Percentiles rank a stretch among this genome's conserved stretches.
Evolutionary conservation across 2,113 vertebrate species (phyloP).

Genomic region (Emydura subglobosa): DNA sequence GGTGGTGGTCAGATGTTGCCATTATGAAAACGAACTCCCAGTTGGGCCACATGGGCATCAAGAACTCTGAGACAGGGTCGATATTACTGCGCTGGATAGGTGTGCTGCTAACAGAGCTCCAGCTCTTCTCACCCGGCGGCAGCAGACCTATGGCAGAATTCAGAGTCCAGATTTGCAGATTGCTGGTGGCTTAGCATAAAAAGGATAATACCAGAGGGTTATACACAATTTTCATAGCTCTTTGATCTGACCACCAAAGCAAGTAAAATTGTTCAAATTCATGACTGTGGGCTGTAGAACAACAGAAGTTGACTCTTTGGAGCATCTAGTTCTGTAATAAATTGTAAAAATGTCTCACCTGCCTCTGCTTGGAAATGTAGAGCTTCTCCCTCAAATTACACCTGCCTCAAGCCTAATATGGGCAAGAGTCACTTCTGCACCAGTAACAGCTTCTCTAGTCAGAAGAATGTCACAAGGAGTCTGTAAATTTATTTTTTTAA

Average conservation of each 20-base stretch:
- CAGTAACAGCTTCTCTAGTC: background rate
- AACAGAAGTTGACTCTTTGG: background rate
- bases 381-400: background rate
- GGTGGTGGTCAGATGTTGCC: background rate
- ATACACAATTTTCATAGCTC: background rate
- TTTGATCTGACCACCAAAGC: background rate
- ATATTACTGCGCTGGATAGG: background rate
- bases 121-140: accelerated
- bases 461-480: background rate
- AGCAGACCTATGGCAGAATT: background rate
- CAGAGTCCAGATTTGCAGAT: background rate
- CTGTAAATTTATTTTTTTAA: accelerated
- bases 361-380: background rate
- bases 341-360: background rate
- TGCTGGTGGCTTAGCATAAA: background rate
- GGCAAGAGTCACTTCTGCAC: background rate
- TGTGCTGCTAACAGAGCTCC: background rate
- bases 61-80: background rate
- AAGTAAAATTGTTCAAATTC: background rate
- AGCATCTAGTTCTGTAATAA: background rate
- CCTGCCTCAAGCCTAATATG: background rate
- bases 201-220: background rate
- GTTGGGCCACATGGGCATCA: background rate
- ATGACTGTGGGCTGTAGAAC: background rate
- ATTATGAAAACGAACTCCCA: background rate